These are phyloP conservation scores for Drosophila infuscata DNA, from an alignment of 2,888 invertebrate genomes.

Conservation along the genomic window DNA sequence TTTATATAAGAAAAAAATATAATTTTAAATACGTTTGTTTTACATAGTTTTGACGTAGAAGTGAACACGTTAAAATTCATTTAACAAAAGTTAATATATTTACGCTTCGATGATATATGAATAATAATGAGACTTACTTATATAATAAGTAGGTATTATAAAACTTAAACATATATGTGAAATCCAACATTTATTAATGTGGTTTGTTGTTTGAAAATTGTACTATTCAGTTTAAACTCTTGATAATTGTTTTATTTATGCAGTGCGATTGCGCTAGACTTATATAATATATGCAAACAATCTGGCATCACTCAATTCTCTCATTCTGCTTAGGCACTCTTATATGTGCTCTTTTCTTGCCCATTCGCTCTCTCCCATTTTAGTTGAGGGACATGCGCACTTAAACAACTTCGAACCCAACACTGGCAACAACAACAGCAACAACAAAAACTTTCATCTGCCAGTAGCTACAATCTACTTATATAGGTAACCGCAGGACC, in stretches of 20 bases:
- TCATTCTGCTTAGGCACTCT: constrained; percentile 21
- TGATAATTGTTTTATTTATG: not conserved
- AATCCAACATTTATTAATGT: not conserved
- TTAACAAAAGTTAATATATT: fast-evolving
- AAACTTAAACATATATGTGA: not conserved
- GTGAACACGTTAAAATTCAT: not conserved
- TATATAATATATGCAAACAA: constrained; percentile 52
- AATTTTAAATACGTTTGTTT: not conserved
- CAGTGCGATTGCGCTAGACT: constrained; percentile 23
- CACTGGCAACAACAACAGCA: constrained; percentile 30
- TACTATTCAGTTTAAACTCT: not conserved
- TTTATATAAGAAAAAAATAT: not conserved
- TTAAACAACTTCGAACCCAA: constrained; percentile 44
- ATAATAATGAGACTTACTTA: not conserved
- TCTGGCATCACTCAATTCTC: constrained; percentile 50
- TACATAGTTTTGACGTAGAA: not conserved
- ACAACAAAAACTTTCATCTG: constrained; percentile 25
- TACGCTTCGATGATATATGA: not conserved
- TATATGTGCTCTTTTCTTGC: constrained; percentile 34
- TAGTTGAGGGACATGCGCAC: constrained; percentile 38
- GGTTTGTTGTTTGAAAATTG: not conserved
- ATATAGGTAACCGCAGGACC: constrained; percentile 65
- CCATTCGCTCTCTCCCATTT: constrained; percentile 4
- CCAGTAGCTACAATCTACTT: constrained; percentile 43
- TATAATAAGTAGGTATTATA: not conserved